phyloP scores from a whole-genome alignment of 2,113 vertebrate genomes.

The Sinocyclocheilus rhinocerous region DNA sequence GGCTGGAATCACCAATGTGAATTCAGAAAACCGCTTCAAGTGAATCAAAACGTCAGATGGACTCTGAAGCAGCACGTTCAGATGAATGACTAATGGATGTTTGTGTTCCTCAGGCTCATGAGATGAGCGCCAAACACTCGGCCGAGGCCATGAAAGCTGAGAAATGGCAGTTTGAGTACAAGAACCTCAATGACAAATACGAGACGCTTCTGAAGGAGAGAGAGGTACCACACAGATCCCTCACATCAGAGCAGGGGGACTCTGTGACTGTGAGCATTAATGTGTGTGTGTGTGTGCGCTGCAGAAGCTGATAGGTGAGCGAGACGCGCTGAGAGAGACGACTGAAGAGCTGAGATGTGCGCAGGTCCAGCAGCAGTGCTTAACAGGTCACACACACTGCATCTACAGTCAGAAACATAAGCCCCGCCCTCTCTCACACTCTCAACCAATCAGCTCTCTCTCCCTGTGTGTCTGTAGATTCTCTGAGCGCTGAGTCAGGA shows the following conservation, averaged over 20 bases:
- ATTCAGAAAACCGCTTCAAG: neutral
- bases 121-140: conserved; percentile 81
- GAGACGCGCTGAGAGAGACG: conserved; percentile 85
- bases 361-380: conserved; percentile 82
- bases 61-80: neutral
- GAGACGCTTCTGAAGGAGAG: conserved; percentile 84
- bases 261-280: conserved; percentile 23
- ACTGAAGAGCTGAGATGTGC: conserved; percentile 87
- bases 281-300: conserved; percentile 24
- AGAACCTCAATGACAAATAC: conserved; percentile 84
- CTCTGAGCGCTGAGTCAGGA: conserved; percentile 67
- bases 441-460: neutral
- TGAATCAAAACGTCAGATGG: neutral
- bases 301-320: conserved; percentile 82
- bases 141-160: conserved; percentile 87
- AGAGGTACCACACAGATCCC: conserved; percentile 75
- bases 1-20: neutral
- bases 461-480: conserved; percentile 64
- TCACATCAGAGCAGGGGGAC: neutral
- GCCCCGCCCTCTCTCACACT: conserved; percentile 27
- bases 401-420: no score
- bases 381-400: conserved; percentile 75
- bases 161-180: conserved; percentile 90
- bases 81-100: conserved; percentile 19
- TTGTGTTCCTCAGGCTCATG: conserved; percentile 76